Conservation (phyloP, 2,797 vertebrate species). For the Arrhamphus sclerolepis region DNA sequence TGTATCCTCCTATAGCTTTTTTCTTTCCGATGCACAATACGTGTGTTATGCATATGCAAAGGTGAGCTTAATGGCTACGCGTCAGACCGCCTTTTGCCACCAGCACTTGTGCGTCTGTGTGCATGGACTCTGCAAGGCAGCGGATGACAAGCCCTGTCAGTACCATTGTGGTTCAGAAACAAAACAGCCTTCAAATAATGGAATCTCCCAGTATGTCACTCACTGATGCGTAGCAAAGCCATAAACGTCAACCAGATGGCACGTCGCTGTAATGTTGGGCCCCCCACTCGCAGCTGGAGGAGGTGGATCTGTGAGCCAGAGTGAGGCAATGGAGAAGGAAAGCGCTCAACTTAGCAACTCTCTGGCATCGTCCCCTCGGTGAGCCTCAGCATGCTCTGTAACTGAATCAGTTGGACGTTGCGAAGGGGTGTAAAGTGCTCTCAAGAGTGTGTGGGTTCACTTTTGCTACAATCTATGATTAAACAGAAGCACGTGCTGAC, state of each 20-base stretch:
- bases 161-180: conserved; percentile 64
- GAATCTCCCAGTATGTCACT: conserved; percentile 61
- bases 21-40: conserved; percentile 17
- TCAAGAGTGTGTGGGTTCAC: conserved; percentile 50
- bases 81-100: conserved; percentile 45
- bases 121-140: conserved; percentile 29
- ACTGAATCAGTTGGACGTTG: conserved; percentile 24
- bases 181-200: conserved; percentile 66
- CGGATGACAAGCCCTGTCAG: conserved; percentile 72
- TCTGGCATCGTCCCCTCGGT: conserved; percentile 12
- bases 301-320: conserved; percentile 13
- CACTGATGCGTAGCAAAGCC: conserved; percentile 60
- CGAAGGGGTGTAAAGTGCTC: conserved; percentile 51
- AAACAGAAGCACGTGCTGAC: conserved; percentile 78
- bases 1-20: too few relatives aligned
- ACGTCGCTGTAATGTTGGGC: conserved; percentile 33
- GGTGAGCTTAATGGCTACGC: conserved; percentile 17
- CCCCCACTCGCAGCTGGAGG: conserved; percentile 14
- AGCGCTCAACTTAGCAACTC: neutral
- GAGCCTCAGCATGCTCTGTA: conserved; percentile 18
- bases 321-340: neutral
- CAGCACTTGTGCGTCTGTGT: conserved; percentile 20
- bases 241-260: conserved; percentile 67
- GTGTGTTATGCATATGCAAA: conserved; percentile 1
- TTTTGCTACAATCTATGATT: conserved; percentile 60